phyloP scores from a whole-genome alignment of 2,888 invertebrate species.

The Hydrotaea diabolus region DNA sequence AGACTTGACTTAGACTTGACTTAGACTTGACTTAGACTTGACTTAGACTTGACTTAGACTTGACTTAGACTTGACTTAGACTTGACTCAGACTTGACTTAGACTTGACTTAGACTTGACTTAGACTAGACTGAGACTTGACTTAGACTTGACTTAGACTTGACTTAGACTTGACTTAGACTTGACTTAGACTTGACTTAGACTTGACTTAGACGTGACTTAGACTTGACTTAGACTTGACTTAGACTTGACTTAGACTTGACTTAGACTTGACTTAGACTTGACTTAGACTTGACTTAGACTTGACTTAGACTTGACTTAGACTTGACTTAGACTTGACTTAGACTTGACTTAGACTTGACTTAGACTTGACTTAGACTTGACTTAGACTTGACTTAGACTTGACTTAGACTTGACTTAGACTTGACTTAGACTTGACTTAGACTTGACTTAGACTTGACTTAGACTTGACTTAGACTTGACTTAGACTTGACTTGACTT shows the following conservation, averaged over 20 bases:
- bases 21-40: no score
- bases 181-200: neutral
- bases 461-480: neutral
- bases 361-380: conserved; percentile 8
- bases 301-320: conserved; percentile 8
- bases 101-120: no score
- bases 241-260: conserved; percentile 8
- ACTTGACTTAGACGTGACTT: neutral
- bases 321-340: conserved; percentile 11
- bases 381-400: conserved; percentile 8
- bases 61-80: no score
- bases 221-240: conserved; percentile 8
- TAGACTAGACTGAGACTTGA: no score
- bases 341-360: conserved; percentile 8
- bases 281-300: conserved; percentile 9
- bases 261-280: conserved; percentile 8
- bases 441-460: conserved; percentile 8
- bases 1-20: no score
- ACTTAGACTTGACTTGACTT: no score
- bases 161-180: no score
- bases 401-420: neutral
- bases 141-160: no score
- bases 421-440: conserved; percentile 11
- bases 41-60: no score
- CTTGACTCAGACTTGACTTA: no score